Evolutionary conservation across 2,113 vertebrate species (phyloP).

Genomic region (Ursus arctos): DNA sequence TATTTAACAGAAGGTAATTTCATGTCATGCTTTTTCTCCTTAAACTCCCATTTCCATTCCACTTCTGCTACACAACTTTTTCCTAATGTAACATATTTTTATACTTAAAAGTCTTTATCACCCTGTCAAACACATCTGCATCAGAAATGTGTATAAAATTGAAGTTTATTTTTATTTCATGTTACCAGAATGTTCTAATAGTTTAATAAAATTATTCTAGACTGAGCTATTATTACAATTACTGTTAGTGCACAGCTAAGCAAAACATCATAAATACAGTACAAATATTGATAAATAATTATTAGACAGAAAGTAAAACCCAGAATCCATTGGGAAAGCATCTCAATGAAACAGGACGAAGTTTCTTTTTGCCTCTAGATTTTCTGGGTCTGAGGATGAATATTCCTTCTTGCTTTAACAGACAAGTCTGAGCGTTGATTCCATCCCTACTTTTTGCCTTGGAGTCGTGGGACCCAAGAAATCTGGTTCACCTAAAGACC

Average conservation of each 20-base stretch:
- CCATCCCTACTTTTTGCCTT: not conserved
- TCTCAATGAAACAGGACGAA: not conserved
- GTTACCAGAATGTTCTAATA: slow-evolving; percentile 27
- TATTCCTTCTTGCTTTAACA: not conserved
- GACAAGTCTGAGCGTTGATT: not conserved
- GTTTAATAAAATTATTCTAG: slow-evolving; percentile 52
- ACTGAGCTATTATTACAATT: slow-evolving; percentile 25
- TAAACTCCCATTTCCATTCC: not conserved
- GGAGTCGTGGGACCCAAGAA: not conserved
- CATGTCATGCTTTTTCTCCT: not conserved
- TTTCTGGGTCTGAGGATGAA: not conserved
- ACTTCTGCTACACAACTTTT: slow-evolving; percentile 18
- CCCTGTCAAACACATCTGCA: slow-evolving; percentile 51
- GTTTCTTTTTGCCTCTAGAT: not conserved
- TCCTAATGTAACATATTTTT: slow-evolving; percentile 43
- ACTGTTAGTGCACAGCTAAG: not conserved
- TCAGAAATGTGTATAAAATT: slow-evolving; percentile 32
- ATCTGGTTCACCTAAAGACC: not conserved
- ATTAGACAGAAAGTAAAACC: not conserved
- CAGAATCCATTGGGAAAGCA: not conserved
- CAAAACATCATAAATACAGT: not conserved
- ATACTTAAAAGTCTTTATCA: slow-evolving; percentile 37
- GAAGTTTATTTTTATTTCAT: slow-evolving; percentile 73
- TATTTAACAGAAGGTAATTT: slow-evolving; percentile 6
- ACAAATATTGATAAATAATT: slow-evolving; percentile 48